Conservation (phyloP, 1,140 invertebrate genomes). For the Drosophila tani region DNA sequence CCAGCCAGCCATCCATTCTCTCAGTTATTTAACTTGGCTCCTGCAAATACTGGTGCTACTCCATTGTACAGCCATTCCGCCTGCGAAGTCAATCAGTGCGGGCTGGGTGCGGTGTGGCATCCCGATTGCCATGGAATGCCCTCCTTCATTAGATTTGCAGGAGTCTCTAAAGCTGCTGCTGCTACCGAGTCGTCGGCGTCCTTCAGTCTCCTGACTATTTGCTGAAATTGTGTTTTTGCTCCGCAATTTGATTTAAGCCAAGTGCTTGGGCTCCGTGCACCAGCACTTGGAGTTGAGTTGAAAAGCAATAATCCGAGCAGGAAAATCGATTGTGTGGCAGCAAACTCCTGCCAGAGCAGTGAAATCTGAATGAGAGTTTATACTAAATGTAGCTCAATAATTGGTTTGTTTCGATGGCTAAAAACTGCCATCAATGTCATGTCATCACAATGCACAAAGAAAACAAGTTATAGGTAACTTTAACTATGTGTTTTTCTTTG, state of each 20-base stretch:
- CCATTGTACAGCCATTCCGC: constrained; percentile 6
- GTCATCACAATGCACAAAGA: neutral
- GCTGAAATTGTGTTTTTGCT: constrained; percentile 37
- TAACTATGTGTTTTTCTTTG: too few species aligned
- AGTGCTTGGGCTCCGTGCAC: constrained; percentile 8
- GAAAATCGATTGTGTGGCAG: constrained; percentile 25
- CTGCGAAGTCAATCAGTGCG: constrained; percentile 36
- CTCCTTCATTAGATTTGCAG: constrained; percentile 43
- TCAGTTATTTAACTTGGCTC: constrained; percentile 23
- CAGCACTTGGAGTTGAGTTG: constrained; percentile 4
- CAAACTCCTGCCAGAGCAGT: neutral
- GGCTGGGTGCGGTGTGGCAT: constrained; percentile 24
- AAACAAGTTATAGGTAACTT: too few species aligned
- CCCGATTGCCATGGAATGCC: constrained; percentile 24
- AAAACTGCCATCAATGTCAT: neutral
- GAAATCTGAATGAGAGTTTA: neutral
- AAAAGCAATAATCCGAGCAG: constrained; percentile 23
- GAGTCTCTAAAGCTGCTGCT: constrained; percentile 3
- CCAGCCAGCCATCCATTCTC: constrained; percentile 3
- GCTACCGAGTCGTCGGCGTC: constrained; percentile 2
- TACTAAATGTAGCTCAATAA: neutral
- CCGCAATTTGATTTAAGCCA: constrained; percentile 39
- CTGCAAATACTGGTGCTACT: constrained; percentile 7
- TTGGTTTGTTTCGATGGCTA: neutral
- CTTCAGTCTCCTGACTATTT: constrained; percentile 27